Conservation (phyloP, 2,113 vertebrate genomes). For the Benitochromis conjunctus region DNA sequence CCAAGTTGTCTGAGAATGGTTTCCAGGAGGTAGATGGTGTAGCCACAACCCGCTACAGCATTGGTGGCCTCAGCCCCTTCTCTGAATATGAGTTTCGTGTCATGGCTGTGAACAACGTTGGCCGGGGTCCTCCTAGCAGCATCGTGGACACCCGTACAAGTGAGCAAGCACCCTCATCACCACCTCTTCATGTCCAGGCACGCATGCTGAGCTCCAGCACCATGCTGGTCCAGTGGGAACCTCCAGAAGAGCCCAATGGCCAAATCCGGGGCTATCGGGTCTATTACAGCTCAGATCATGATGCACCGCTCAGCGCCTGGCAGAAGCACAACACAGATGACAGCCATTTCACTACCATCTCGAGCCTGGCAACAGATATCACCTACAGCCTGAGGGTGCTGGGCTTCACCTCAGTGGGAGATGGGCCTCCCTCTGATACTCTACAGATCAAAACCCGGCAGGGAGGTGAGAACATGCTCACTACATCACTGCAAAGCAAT, state of each 20-base stretch:
- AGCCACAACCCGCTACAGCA: constrained; percentile 97
- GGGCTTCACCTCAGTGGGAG: constrained; percentile 91
- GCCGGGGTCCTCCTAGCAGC: constrained; percentile 85
- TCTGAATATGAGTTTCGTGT: constrained; percentile 90
- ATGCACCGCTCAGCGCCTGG: constrained; percentile 84
- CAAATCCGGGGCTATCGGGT: constrained; percentile 89
- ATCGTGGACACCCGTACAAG: constrained; percentile 85
- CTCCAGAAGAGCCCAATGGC: constrained; percentile 92
- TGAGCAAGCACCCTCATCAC: constrained; percentile 92
- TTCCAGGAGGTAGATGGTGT: constrained; percentile 97
- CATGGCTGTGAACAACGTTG: constrained; percentile 93
- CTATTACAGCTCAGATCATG: constrained; percentile 82
- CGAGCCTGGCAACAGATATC: constrained; percentile 83
- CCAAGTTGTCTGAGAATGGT: constrained; percentile 73
- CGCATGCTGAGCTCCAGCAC: constrained; percentile 92
- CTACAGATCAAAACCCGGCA: constrained; percentile 94
- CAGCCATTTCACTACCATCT: constrained; percentile 86
- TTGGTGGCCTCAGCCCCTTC: constrained; percentile 94
- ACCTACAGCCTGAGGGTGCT: constrained; percentile 91
- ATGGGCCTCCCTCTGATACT: constrained; percentile 87
- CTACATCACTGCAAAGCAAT: not conserved
- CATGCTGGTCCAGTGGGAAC: constrained; percentile 94
- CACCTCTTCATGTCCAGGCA: constrained; percentile 87
- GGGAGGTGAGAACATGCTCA: constrained; percentile 79
- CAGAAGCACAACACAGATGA: constrained; percentile 89